Percentiles rank a stretch among this genome's conserved stretches.
These are phyloP conservation scores for Caerostris darwini DNA, from an alignment of 1,140 invertebrate species.

Conservation along the genomic window DNA sequence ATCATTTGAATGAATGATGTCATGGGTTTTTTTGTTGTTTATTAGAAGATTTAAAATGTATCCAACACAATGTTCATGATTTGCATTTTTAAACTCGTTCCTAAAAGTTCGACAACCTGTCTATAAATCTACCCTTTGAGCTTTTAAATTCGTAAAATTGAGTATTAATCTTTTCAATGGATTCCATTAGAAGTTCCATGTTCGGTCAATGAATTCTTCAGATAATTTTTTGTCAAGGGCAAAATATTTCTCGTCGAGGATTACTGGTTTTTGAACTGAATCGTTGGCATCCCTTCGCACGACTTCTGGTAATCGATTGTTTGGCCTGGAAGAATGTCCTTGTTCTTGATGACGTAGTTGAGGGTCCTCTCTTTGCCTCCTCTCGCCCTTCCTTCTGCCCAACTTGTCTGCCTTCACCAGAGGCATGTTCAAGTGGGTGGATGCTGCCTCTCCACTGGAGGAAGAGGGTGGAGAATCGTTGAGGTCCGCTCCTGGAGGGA, in stretches of 20 bases:
- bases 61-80: no score
- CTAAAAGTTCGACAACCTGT: neutral
- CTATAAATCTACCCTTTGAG: neutral
- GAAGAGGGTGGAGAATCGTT: slow-evolving; percentile 70
- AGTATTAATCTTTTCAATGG: no score
- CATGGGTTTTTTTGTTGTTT: no score
- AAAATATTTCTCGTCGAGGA: slow-evolving; percentile 67
- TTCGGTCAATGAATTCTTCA: slow-evolving; percentile 73
- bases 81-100: neutral
- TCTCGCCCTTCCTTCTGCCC: slow-evolving; percentile 15
- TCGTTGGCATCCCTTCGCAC: slow-evolving; percentile 10
- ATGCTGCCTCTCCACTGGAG: neutral
- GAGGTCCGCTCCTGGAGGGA: slow-evolving; percentile 18
- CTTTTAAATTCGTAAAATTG: neutral
- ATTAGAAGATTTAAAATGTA: no score
- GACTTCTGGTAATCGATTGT: neutral
- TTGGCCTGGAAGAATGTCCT: neutral
- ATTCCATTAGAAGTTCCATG: slow-evolving; percentile 41
- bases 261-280: neutral
- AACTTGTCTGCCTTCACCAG: slow-evolving; percentile 70
- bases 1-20: no score
- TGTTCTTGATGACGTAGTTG: neutral
- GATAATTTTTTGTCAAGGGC: slow-evolving; percentile 74
- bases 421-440: slow-evolving; percentile 48
- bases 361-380: neutral